Evolutionary conservation across 2,888 invertebrate species (phyloP), one percentile per base, ranked within the genome.

Genomic region (Yponomeuta evonymella): DNA sequence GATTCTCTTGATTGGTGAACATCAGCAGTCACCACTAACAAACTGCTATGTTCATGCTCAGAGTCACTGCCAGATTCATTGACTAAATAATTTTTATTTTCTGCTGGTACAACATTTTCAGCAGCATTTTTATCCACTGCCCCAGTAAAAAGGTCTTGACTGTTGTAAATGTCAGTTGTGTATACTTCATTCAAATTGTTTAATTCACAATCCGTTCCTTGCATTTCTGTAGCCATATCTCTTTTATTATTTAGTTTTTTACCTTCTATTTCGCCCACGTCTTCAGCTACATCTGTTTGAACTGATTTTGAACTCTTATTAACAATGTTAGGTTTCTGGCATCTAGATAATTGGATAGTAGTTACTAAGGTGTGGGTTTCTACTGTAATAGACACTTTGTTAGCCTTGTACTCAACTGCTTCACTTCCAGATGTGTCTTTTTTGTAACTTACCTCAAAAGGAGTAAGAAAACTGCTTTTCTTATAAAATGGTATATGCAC

Each of bases 401-500:
- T 78, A 62, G 72, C 29, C 51, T 71, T 70, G n/a, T 58, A 62
- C 29, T 62, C 11, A 51, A 15, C n/a, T 48, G 69, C 71, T 66
- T 70, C 67, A 71, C 67, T 30, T 68, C 23, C 8, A 63, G 29
- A 73, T 75, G 29, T 58, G 74, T 73, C 48, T 72, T 36, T 64
- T 74, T 51, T 76, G 73, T 62, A 75, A 73, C 33, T 73, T 73
- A 65, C 71, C 69, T 71, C 70, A 77, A 74, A 82, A 84, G 72
- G 78, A 69, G 30, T 69, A 71, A 72, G 72, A 11, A 90, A 77
- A 70, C 73, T 75, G 74, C 84, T 78, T 74, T 79, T 88, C 78
- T 83, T 84, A 70, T 80, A 83, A 80, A 87, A 91, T 74, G 83
- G 84, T 66, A 90, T 83, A 75, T 81, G 82, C 62, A 73, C 70